Evolutionary conservation across 2,888 invertebrate genomes (phyloP), one percentile per base, ranked within the genome.

Genomic region (Hecatera dysodea): DNA sequence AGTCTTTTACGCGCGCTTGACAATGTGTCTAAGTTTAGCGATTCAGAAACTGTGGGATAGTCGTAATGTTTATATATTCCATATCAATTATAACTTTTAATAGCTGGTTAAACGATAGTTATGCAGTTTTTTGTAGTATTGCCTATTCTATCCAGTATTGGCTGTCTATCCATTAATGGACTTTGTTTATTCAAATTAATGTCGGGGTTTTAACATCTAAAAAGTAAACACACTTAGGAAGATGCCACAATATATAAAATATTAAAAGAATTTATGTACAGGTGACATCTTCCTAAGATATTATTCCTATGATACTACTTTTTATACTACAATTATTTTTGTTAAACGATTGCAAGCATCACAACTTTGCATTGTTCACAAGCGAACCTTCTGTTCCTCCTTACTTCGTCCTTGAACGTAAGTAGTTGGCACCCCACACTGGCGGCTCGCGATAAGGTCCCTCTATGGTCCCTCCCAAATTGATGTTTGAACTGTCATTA

Each of bases 401-500:
- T 42, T 52, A 22, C 69, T 55, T 33, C 55, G 19, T 56, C 56
- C 71, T 75, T 61, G 27, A 60, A 81, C 83, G 88, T 87, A 89
- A 87, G 89, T 90, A 88, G 88, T 89, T 83, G 86, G 83, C 90
- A 89, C 94, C 94, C 92, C 86, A 88, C 86, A 79, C 94, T 93
- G 94, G 88, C 81, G 72, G 85, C 76, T 53, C 61, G 87, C 92
- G 95, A 95, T 95, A 95, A 95, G 93, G 92, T 89, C 87, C 87
- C 87, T 80, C 79, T 91, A 95, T 94, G 92, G 92, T 89, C 87
- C 87, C 88, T 80, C 79, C 92, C 86, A 92, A 94, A 94, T 95
- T 93, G 94, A 93, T 95, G 94, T 95, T 95, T 95, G 94, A 95
- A 95, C 93, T 93, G 91, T 92, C 94, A 95, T 95, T 95, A 95